Conservation (phyloP, 2,888 invertebrate genomes). For the Sclerodermus sp. region DNA sequence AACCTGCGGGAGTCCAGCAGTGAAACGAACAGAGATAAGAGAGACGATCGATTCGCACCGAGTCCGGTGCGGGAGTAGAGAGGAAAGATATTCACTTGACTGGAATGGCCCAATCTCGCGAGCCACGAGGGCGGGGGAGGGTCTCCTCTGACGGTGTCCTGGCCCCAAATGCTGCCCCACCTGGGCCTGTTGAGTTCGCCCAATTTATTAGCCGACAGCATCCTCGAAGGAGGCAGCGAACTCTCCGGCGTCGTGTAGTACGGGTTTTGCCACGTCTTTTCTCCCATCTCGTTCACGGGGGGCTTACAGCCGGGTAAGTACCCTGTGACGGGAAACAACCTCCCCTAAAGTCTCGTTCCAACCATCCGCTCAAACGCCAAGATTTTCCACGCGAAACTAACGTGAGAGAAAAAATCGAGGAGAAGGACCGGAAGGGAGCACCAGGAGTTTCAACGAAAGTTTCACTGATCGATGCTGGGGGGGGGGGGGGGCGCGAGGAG, state of each 20-base stretch:
- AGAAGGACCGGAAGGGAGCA: no score
- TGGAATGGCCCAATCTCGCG: conserved; percentile 48
- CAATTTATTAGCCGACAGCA: conserved; percentile 36
- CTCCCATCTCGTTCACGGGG: conserved; percentile 31
- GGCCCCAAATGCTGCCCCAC: conserved; percentile 52
- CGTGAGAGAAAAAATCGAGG: no score
- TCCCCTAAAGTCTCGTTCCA: no score
- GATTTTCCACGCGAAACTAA: no score
- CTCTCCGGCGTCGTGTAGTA: conserved; percentile 44
- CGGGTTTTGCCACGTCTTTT: conserved; percentile 48
- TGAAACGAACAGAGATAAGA: no score
- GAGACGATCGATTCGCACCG: no score
- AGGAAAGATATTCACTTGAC: conserved; percentile 36
- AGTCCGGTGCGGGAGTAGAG: no score
- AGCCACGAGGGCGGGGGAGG: conserved; percentile 56
- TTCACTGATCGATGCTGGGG: conserved; percentile 14
- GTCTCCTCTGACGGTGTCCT: conserved; percentile 36
- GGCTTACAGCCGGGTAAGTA: conserved; percentile 19
- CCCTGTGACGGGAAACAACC: no score
- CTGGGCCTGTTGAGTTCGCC: conserved; percentile 49
- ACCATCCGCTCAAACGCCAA: no score
- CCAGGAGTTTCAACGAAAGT: not conserved
- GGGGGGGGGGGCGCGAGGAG: no score
- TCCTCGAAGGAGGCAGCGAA: conserved; percentile 43
- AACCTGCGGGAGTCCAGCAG: conserved; percentile 56